phyloP scores from a whole-genome alignment of 2,888 invertebrate species.

The Conus canariensis region DNA sequence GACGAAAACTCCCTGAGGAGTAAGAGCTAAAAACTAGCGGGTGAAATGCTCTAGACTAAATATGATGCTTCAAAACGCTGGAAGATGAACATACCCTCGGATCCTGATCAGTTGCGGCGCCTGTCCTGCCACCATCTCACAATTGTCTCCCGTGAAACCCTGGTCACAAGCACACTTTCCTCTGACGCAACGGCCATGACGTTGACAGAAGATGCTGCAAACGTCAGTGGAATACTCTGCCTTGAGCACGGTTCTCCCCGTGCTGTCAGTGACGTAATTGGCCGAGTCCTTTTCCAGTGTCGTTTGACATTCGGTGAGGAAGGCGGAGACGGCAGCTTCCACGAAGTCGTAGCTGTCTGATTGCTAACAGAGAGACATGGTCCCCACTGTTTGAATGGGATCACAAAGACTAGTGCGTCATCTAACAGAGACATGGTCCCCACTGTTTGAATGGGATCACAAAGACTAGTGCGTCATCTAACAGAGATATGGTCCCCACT shows the following conservation, averaged over 20 bases:
- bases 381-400: too few relatives aligned
- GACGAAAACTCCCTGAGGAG: too few relatives aligned
- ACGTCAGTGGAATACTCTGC: background rate
- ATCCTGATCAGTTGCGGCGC: conserved; percentile 8
- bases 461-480: too few relatives aligned
- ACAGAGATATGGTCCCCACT: too few relatives aligned
- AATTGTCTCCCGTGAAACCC: conserved; percentile 19
- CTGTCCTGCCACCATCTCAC: background rate
- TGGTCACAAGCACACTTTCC: background rate
- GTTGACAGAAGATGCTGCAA: conserved; percentile 14
- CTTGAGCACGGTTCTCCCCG: background rate
- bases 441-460: too few relatives aligned
- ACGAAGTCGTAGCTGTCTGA: background rate
- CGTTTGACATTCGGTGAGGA: background rate
- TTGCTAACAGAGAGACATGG: background rate
- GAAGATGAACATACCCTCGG: conserved; percentile 7
- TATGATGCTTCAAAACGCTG: too few relatives aligned
- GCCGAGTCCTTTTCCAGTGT: background rate
- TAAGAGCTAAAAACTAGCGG: too few relatives aligned
- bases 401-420: too few relatives aligned
- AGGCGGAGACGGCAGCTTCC: background rate
- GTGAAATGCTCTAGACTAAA: too few relatives aligned
- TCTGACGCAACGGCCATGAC: conserved; percentile 28
- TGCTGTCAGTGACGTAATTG: conserved; percentile 8
- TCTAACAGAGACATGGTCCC: too few relatives aligned